A percentile compares a stretch with the other conserved stretches of the same genome.
These are phyloP conservation scores for Mesopsocus fuscifrons DNA, from an alignment of 2,888 invertebrate genomes.

Conservation along the genomic window DNA sequence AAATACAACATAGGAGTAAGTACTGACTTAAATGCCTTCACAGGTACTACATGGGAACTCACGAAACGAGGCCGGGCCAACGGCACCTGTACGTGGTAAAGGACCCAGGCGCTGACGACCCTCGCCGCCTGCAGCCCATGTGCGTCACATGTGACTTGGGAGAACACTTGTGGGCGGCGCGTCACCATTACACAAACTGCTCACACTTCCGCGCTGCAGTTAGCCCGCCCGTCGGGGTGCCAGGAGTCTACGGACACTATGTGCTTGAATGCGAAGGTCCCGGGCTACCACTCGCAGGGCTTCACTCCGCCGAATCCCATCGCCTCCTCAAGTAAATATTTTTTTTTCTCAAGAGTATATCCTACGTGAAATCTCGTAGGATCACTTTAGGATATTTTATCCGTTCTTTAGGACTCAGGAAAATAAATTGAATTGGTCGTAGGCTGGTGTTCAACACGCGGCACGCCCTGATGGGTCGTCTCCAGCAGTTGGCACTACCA, in stretches of 20 bases:
- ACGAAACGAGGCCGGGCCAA: slow-evolving; percentile 66
- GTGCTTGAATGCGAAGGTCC: slow-evolving; percentile 86
- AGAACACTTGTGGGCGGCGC: slow-evolving; percentile 57
- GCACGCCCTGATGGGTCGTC: slow-evolving; percentile 27
- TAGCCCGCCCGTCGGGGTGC: slow-evolving; percentile 21
- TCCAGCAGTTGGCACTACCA: slow-evolving; percentile 65
- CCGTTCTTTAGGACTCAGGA: too few species aligned
- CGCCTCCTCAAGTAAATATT: slow-evolving; percentile 33
- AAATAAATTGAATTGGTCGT: not conserved
- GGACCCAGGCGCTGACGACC: slow-evolving; percentile 50
- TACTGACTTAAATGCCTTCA: too few species aligned
- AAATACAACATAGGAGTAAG: too few species aligned
- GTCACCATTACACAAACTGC: slow-evolving; percentile 67
- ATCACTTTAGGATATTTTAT: not conserved
- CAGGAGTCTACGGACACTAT: slow-evolving; percentile 28
- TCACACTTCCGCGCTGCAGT: slow-evolving; percentile 67
- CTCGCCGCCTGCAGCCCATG: slow-evolving; percentile 47
- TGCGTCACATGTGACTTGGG: slow-evolving; percentile 73
- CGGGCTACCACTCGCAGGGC: slow-evolving; percentile 64
- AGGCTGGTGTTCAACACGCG: slow-evolving; percentile 5
- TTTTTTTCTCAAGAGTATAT: not conserved
- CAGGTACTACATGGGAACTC: slow-evolving; percentile 45
- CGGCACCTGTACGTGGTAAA: slow-evolving; percentile 72
- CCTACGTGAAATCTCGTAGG: not conserved
- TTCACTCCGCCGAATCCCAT: slow-evolving; percentile 56